Conservation (phyloP, 2,113 vertebrate genomes). For the Pterocles orientalis region DNA sequence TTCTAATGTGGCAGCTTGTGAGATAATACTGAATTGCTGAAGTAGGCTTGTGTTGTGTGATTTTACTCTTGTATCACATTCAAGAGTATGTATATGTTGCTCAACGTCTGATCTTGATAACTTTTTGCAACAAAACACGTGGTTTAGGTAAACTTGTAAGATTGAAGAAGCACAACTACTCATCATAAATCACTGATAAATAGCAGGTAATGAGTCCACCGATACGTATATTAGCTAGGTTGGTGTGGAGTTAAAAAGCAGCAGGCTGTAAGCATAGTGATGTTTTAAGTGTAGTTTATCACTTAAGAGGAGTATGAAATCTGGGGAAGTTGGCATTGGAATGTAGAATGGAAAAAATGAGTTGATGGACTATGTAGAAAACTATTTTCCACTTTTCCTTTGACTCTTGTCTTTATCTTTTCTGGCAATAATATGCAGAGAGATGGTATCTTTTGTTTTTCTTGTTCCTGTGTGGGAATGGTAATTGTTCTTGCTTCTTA, state of each 20-base stretch:
- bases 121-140: neutral
- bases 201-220: neutral
- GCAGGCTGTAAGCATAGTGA: neutral
- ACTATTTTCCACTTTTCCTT: conserved; percentile 47
- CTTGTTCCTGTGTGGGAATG: conserved; percentile 56
- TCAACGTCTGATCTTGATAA: neutral
- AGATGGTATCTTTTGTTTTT: conserved; percentile 56
- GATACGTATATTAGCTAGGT: neutral
- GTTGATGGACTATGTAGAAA: conserved; percentile 10
- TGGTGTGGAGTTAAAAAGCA: neutral
- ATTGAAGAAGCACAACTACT: neutral
- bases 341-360: conserved; percentile 55
- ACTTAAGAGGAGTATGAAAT: conserved; percentile 13
- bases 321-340: conserved; percentile 19
- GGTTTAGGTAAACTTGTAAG: neutral
- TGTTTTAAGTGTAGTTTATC: conserved; percentile 10
- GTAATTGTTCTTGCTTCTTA: conserved; percentile 49
- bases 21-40: neutral
- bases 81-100: neutral
- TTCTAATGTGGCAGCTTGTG: neutral
- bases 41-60: neutral
- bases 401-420: conserved; percentile 52
- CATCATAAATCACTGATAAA: neutral
- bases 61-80: neutral
- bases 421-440: conserved; percentile 7